Evolutionary conservation across 2,797 vertebrate species (phyloP), one percentile per base, ranked within the genome.

Genomic region (Dryobates pubescens): DNA sequence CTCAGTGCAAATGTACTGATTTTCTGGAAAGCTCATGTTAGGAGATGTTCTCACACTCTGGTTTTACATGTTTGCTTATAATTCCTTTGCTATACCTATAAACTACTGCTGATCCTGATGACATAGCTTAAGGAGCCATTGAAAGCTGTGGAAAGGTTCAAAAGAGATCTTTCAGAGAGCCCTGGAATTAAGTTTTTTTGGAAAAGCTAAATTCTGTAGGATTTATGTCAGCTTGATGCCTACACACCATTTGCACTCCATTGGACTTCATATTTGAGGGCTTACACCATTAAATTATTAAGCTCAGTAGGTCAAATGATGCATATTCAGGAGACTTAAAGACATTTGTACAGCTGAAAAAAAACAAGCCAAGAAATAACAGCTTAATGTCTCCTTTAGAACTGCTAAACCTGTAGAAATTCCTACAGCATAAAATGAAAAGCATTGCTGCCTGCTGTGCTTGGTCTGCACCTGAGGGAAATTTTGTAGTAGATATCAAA

Each of bases 191-290:
- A 86, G 18, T 4, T 6, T 83, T 62, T 83, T 62, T 79, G 64
- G 9, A 17, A 68, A 84, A 90, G 74, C 17, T 34, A 45, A 74
- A 58, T 62, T 92, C 43, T 41, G 78, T 79, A 53, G 53, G 70
- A 88, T 83, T 94, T 92, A 29, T 70, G 72, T 90, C 76, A 82
- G 72, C 84, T 90, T 93, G 67, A 93, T 94, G 68, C 94, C 67
- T 82, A 9, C 23, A 74, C 32, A 67, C 67, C 61, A 47, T 43
- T 95, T 89, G 86, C 43, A 67, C 85, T 97, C n/a, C 12, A 13
- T 62, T 92, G 85, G 88, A 89, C 75, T 95, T 95, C 43, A 34
- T 77, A 76, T 91, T 82, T 73, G 69, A 91, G 38, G 47, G 80
- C 71, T 94, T 86, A 82, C 32, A 17, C 26, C 45, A 68, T 80